Conservation (phyloP, 2,888 invertebrate genomes). For the Brachyopa scutellaris region DNA sequence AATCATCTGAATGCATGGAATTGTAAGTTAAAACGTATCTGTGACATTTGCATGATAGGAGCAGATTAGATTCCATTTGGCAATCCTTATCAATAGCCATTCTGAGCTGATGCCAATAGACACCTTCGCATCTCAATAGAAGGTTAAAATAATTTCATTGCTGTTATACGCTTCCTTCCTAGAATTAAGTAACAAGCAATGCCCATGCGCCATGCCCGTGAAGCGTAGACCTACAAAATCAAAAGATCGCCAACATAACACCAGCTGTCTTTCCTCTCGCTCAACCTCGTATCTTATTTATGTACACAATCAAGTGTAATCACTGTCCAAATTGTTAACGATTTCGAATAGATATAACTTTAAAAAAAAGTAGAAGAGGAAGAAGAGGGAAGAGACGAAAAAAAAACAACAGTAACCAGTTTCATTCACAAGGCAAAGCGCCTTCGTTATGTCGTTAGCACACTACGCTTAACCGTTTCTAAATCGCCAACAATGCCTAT, state of each 20-base stretch:
- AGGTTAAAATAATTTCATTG: slow-evolving; percentile 26
- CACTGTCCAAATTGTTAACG: slow-evolving; percentile 48
- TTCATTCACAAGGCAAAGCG: slow-evolving; percentile 49
- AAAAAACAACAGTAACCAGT: slow-evolving; percentile 41
- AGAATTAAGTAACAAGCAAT: slow-evolving; percentile 18
- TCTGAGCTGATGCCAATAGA: slow-evolving; percentile 1
- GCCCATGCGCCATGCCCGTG: not conserved
- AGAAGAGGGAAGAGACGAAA: not conserved
- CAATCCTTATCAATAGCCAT: not conserved
- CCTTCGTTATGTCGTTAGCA: slow-evolving; percentile 60
- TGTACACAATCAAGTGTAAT: slow-evolving; percentile 54
- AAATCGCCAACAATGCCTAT: slow-evolving; percentile 55
- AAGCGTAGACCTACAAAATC: slow-evolving; percentile 8
- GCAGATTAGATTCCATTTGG: too few species aligned
- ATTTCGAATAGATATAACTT: slow-evolving; percentile 16
- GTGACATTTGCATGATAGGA: too few species aligned
- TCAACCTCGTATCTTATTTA: not conserved
- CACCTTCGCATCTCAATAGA: slow-evolving; percentile 16
- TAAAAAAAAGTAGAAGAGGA: not conserved
- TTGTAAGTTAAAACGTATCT: too few species aligned
- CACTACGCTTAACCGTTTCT: slow-evolving; percentile 55
- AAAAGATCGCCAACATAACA: slow-evolving; percentile 8
- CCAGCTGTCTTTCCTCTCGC: not conserved
- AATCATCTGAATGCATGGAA: too few species aligned
- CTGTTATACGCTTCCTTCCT: slow-evolving; percentile 39